Conservation (phyloP, 2,113 vertebrate species). For the Emydocephalus ijimae region DNA sequence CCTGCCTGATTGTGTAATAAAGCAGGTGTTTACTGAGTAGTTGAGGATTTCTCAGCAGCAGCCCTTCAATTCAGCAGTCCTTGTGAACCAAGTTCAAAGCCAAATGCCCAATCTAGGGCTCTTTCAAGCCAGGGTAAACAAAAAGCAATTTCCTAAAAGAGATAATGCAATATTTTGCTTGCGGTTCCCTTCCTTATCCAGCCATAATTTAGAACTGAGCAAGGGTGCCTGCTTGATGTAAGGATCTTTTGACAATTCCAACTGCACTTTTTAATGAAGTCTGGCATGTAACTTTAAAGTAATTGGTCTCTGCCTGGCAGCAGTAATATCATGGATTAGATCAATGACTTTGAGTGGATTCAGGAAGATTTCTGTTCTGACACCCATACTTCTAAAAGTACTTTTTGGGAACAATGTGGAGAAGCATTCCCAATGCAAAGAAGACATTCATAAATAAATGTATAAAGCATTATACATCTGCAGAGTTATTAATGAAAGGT, state of each 20-base stretch:
- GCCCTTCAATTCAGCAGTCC: background rate
- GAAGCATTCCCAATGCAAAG: background rate
- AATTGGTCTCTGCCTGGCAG: conserved; percentile 25
- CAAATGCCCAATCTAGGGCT: background rate
- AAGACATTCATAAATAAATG: conserved; percentile 10
- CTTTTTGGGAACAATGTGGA: background rate
- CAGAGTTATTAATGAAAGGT: background rate
- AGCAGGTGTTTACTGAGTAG: background rate
- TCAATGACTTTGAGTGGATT: conserved; percentile 12
- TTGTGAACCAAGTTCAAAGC: background rate
- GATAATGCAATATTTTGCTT: background rate
- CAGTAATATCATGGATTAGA: conserved; percentile 3
- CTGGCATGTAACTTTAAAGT: conserved; percentile 11
- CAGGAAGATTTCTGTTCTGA: conserved; percentile 9
- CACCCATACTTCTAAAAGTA: background rate
- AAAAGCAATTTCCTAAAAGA: background rate
- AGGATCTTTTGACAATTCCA: conserved; percentile 24
- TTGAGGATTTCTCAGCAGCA: background rate
- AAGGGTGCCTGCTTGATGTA: background rate
- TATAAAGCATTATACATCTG: background rate
- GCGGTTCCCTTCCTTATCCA: background rate
- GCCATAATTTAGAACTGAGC: background rate
- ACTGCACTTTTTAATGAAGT: conserved; percentile 31
- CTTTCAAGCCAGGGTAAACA: background rate
- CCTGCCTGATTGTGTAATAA: background rate